Evolutionary conservation across 53 echinoderm and acorn worm genomes (phyloP), one percentile per base, ranked within the genome.

Genomic region (Temnopleurus reevesii): DNA sequence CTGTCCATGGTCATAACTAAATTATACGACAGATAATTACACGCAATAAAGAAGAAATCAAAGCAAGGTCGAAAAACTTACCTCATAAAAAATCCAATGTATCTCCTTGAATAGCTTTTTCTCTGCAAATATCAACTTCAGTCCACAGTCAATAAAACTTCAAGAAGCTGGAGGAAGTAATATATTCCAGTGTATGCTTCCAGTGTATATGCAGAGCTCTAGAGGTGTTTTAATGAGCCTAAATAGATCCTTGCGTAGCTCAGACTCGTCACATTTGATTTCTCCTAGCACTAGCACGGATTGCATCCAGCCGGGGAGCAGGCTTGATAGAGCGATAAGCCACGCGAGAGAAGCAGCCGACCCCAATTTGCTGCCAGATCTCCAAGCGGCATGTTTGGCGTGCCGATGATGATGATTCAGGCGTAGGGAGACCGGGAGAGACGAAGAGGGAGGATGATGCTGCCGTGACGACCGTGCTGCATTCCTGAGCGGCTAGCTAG

Each of bases 351-450:
- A 30, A 79, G 46, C 79, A 30, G 79, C 79, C 79, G 49, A 79
- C 79, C 79, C 79, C 79, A 79, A 79, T 79, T 49, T 79, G 79
- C 15, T 79, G 79, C 1, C 46, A 46, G 79, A 79, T 26, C 79
- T 79, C 46, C 46, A 28, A 79, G 79, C 49, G 79, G 79, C 79
- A 79, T 79, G 79, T 49, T 49, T 79, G 79, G 79, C 79, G 79
- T 79, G 79, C 79, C 79, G 30, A 79, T 49, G 79, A 8, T 51
- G 53, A 15, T 15, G 15, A 30, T 79, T 46, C 46, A 30, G 36
- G 79, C 46, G 29, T 46, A 49, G 24, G 79, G 28, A 28, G 29
- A 45, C n/a, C n/a, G n/a, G 25, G 49, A 46, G 79, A 49, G 49
- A 79, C 49, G 30, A 41, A 79, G 46, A 8, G 4, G 17, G 49